Evolutionary conservation across 2,113 vertebrate genomes (phyloP).

Genomic region (Microtus ochrogaster): DNA sequence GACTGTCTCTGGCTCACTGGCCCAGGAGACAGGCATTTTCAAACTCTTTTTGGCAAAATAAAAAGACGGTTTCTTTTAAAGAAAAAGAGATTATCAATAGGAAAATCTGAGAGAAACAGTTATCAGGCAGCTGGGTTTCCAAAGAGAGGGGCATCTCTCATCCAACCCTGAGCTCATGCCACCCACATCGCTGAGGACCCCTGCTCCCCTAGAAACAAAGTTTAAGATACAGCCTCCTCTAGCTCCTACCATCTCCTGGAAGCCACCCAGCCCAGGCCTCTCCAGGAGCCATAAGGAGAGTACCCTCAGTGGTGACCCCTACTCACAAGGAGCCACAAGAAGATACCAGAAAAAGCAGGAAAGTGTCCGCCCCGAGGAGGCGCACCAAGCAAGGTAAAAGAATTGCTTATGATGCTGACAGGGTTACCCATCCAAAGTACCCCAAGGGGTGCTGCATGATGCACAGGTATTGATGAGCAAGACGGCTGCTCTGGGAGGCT

Average conservation of each 20-base stretch:
- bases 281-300: neutral
- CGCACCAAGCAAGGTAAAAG: neutral
- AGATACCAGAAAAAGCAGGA: neutral
- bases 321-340: neutral
- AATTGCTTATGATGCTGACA: neutral
- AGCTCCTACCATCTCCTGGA: accelerated
- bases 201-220: neutral
- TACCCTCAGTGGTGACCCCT: neutral
- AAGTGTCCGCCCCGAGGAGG: neutral
- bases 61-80: neutral
- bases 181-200: too few relatives aligned
- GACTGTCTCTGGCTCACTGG: neutral
- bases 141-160: accelerated
- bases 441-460: neutral
- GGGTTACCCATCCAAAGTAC: neutral
- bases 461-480: neutral
- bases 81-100: neutral
- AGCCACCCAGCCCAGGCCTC: neutral
- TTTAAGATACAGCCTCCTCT: neutral
- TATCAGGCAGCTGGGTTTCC: neutral
- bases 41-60: neutral
- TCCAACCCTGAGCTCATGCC: neutral
- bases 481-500: neutral
- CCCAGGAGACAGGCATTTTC: neutral
- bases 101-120: neutral